phyloP scores from a whole-genome alignment of 2,888 invertebrate species.

The Spialia ferax region DNA sequence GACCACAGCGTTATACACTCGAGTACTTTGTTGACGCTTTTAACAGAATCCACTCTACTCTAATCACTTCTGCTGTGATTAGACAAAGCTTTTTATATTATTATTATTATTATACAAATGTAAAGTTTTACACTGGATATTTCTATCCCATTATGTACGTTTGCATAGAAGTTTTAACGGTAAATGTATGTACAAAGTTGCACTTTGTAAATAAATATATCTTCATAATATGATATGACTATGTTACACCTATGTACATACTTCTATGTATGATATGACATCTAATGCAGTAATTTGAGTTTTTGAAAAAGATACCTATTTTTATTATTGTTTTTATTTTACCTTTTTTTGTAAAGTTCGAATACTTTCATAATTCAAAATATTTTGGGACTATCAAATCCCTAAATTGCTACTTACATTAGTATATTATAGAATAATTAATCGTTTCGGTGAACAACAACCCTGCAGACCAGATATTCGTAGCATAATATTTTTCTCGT shows the following conservation, averaged over 20 bases:
- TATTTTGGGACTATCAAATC: too few relatives aligned
- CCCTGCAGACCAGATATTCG: not conserved
- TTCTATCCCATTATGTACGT: not conserved
- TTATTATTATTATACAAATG: too few relatives aligned
- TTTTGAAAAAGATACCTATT: too few relatives aligned
- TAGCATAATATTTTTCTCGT: not conserved
- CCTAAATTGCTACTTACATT: too few relatives aligned
- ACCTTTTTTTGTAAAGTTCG: too few relatives aligned
- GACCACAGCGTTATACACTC: not conserved
- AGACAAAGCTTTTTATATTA: slow-evolving; percentile 9
- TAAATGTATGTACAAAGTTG: not conserved
- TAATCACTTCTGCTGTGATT: not conserved
- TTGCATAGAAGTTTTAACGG: not conserved
- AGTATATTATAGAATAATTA: too few relatives aligned
- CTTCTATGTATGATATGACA: too few relatives aligned
- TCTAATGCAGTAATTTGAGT: too few relatives aligned
- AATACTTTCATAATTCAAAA: too few relatives aligned
- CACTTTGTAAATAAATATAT: not conserved
- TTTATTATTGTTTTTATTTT: too few relatives aligned
- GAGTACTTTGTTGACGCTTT: slow-evolving; percentile 7
- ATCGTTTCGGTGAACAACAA: not conserved
- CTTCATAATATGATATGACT: too few relatives aligned
- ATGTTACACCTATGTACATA: not conserved
- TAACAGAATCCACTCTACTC: slow-evolving; percentile 5
- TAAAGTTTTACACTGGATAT: not conserved